Conservation (phyloP, 2,888 invertebrate genomes). For the Drosophila cracens region DNA sequence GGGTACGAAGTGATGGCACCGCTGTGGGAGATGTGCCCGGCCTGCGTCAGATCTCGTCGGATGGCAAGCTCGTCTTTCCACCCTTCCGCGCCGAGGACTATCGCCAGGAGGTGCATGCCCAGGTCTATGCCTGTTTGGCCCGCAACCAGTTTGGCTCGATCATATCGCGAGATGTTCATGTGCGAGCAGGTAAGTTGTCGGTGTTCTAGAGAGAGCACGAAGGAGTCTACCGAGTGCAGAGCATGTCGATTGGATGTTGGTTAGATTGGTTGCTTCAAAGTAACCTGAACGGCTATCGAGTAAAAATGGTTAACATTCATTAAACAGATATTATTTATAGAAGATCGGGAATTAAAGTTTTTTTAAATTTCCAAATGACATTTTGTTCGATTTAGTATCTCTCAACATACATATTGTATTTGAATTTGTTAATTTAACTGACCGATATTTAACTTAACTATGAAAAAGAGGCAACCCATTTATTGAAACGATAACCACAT, state of each 20-base stretch:
- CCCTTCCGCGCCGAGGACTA: constrained; percentile 97
- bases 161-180: constrained; percentile 96
- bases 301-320: background rate
- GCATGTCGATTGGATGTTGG: constrained; percentile 48
- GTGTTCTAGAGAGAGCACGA: constrained; percentile 72
- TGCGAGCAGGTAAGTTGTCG: constrained; percentile 93
- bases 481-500: constrained; percentile 11
- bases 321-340: background rate
- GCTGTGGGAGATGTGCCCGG: constrained; percentile 96
- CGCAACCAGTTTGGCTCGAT: constrained; percentile 95
- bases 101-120: constrained; percentile 96
- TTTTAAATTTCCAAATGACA: background rate
- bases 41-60: constrained; percentile 93
- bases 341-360: background rate
- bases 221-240: constrained; percentile 43
- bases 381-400: background rate
- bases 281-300: background rate
- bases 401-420: background rate
- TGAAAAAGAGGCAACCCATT: background rate
- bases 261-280: background rate
- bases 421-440: background rate
- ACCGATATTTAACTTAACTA: background rate
- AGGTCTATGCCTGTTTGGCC: constrained; percentile 96
- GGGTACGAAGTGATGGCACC: constrained; percentile 96
- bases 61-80: constrained; percentile 96